Conservation (phyloP, 2,888 invertebrate species). For the Lutraria lutraria region DNA sequence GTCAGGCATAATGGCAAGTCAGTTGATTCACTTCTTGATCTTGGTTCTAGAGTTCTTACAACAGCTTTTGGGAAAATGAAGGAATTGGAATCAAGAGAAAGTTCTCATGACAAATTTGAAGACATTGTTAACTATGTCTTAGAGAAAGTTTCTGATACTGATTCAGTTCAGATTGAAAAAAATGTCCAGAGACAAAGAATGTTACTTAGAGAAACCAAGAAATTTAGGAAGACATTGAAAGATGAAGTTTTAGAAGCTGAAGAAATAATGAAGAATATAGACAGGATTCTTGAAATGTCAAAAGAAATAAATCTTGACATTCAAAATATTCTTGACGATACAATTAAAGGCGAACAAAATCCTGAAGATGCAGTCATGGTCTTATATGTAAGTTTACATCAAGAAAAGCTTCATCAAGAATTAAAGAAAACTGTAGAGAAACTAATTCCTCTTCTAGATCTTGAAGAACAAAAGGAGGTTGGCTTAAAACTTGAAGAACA, state of each 20-base stretch:
- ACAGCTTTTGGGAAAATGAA: slow-evolving; percentile 35
- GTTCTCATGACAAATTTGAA: slow-evolving; percentile 43
- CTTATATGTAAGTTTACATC: slow-evolving; percentile 37
- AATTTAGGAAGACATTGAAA: slow-evolving; percentile 24
- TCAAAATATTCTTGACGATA: slow-evolving; percentile 24
- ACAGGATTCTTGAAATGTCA: slow-evolving; percentile 19
- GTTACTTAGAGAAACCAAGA: slow-evolving; percentile 26
- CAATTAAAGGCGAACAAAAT: slow-evolving; percentile 21
- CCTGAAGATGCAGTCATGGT: slow-evolving; percentile 53
- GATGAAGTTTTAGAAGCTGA: background rate
- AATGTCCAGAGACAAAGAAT: slow-evolving; percentile 59
- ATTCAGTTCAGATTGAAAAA: slow-evolving; percentile 31
- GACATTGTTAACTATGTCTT: slow-evolving; percentile 60
- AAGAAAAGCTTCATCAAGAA: slow-evolving; percentile 29
- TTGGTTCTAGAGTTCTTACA: slow-evolving; percentile 42
- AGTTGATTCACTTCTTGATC: slow-evolving; percentile 48
- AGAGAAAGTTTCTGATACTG: slow-evolving; percentile 28
- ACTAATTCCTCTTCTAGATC: slow-evolving; percentile 33
- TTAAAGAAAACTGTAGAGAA: slow-evolving; percentile 43
- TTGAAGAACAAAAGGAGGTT: slow-evolving; percentile 34
- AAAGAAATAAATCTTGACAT: slow-evolving; percentile 9
- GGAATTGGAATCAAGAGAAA: slow-evolving; percentile 28
- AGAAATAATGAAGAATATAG: background rate
- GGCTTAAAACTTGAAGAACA: slow-evolving; percentile 27
- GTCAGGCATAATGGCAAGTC: slow-evolving; percentile 52